Conservation (phyloP, 53 echinoderm and acorn worm species). For the Zoroaster sp. region DNA sequence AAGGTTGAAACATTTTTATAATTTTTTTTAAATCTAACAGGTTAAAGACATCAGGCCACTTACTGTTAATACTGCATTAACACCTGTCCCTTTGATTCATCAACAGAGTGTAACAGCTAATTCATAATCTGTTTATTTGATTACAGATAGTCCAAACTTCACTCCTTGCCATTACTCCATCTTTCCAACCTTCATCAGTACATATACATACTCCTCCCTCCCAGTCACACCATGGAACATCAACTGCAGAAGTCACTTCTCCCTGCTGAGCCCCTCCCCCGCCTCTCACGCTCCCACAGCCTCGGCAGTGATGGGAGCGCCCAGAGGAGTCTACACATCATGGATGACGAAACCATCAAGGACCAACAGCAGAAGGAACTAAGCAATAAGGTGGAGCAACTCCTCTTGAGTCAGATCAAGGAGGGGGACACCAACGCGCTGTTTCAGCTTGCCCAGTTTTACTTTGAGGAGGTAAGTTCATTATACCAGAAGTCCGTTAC, state of each 20-base stretch:
- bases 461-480: slow-evolving; percentile 96
- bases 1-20: no score
- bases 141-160: background rate
- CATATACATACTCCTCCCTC: background rate
- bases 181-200: no score
- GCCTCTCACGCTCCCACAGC: slow-evolving; percentile 3
- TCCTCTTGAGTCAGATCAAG: slow-evolving; percentile 78
- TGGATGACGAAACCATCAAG: slow-evolving; percentile 69
- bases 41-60: no score
- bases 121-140: no score
- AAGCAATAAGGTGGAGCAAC: slow-evolving; percentile 79
- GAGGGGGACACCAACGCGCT: slow-evolving; percentile 77
- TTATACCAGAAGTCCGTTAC: no score
- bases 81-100: no score
- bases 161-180: background rate
- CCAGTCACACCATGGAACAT: slow-evolving; percentile 3
- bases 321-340: slow-evolving; percentile 83
- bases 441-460: slow-evolving; percentile 96
- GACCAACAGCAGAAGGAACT: slow-evolving; percentile 75
- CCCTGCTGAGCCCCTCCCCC: slow-evolving; percentile 35
- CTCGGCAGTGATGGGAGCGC: slow-evolving; percentile 52
- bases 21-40: no score
- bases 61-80: no score
- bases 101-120: no score
- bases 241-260: slow-evolving; percentile 11